A percentile compares a stretch with the other conserved stretches of the same genome.
Conservation (phyloP, 2,888 invertebrate genomes). For the Cosmia pyralina region DNA sequence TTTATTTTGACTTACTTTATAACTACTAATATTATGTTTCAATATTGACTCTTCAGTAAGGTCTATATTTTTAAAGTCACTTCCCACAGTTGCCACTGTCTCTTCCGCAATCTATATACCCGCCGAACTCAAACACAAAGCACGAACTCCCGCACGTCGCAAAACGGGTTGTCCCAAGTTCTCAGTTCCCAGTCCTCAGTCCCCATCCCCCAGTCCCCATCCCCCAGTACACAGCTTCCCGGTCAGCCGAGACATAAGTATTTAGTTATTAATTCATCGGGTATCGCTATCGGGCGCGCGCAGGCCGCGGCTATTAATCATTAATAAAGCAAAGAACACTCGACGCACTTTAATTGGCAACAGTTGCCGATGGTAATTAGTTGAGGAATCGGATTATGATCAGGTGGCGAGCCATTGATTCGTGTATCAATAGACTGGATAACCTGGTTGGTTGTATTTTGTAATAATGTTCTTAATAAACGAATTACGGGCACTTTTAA, state of each 20-base stretch:
- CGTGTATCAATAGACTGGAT: constrained; percentile 1
- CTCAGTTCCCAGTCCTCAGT: neutral
- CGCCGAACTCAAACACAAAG: constrained; percentile 30
- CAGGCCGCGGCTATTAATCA: constrained; percentile 74
- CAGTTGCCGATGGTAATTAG: constrained; percentile 50
- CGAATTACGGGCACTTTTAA: neutral
- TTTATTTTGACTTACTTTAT: too few species aligned
- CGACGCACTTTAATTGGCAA: constrained; percentile 71
- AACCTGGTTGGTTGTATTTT: neutral
- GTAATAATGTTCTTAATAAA: neutral
- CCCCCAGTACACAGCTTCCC: constrained; percentile 18
- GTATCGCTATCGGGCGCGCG: constrained; percentile 67
- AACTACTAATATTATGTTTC: too few species aligned
- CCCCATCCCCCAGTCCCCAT: constrained; percentile 2
- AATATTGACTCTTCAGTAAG: too few species aligned
- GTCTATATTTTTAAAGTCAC: too few species aligned
- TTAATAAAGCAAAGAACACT: constrained; percentile 74
- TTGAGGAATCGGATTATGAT: constrained; percentile 30
- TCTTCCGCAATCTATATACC: constrained; percentile 8
- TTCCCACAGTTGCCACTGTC: neutral
- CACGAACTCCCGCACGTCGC: neutral
- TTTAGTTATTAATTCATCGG: constrained; percentile 58
- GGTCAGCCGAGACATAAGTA: constrained; percentile 55
- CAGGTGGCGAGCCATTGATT: constrained; percentile 20
- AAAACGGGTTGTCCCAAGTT: constrained; percentile 25